Conservation (phyloP, 2,113 vertebrate species). For the Mungos mungo region DNA sequence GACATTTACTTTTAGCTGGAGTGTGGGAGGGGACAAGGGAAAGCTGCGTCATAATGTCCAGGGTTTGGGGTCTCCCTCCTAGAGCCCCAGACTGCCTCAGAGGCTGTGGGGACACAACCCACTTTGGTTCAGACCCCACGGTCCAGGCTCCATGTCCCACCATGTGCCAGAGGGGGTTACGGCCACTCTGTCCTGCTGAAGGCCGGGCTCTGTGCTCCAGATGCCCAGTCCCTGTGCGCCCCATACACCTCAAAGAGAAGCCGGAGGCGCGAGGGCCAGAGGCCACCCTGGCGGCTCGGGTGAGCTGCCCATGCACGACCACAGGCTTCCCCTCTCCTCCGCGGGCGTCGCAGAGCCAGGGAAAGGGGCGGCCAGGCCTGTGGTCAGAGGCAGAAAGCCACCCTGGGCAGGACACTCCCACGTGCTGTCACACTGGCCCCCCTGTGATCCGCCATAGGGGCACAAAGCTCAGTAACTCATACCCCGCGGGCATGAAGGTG, state of each 20-base stretch:
- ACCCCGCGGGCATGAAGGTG: neutral
- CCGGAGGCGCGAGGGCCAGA: neutral
- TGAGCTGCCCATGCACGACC: neutral
- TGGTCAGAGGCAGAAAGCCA: neutral
- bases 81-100: neutral
- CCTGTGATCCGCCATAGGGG: fast-evolving
- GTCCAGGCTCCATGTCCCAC: neutral
- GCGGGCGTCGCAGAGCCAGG: too few species aligned
- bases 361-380: neutral
- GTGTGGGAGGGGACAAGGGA: neutral
- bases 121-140: neutral
- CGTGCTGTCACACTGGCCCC: too few species aligned
- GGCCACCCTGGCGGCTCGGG: neutral
- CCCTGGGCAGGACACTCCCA: fast-evolving
- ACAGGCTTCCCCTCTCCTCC: neutral
- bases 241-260: too few species aligned
- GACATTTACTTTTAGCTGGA: neutral
- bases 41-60: neutral
- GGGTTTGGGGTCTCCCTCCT: too few species aligned
- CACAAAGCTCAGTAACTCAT: neutral
- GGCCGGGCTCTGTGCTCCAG: neutral
- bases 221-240: neutral
- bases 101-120: neutral
- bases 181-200: neutral
- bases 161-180: neutral